Evolutionary conservation across 2,113 vertebrate genomes (phyloP).

Genomic region (Thalassoma bifasciatum): DNA sequence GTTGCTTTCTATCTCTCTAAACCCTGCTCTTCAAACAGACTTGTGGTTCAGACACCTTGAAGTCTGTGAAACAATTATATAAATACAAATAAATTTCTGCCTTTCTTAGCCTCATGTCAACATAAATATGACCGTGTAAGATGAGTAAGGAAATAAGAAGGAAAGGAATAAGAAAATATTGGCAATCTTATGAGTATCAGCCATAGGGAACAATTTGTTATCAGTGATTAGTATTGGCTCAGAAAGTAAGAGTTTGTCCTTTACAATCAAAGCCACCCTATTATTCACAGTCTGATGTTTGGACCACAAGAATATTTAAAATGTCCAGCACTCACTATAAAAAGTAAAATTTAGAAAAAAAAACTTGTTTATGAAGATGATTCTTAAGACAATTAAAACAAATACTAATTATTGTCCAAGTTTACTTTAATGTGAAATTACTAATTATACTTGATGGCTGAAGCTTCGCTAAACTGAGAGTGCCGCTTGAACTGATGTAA

Average conservation of each 20-base stretch:
- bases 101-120: not conserved
- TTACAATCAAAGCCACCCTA: no score
- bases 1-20: slow-evolving; percentile 22
- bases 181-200: no score
- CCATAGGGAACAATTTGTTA: no score
- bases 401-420: not conserved
- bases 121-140: no score
- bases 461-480: not conserved
- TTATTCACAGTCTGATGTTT: not conserved
- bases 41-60: slow-evolving; percentile 20
- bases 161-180: no score
- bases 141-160: no score
- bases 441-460: not conserved
- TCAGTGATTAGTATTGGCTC: no score
- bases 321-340: not conserved
- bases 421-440: not conserved
- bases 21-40: slow-evolving; percentile 28
- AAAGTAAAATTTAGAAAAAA: not conserved
- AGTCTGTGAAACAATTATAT: slow-evolving; percentile 18
- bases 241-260: no score
- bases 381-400: not conserved
- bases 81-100: not conserved
- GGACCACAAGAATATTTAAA: not conserved
- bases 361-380: not conserved
- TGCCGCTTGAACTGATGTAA: no score